Evolutionary conservation across 1,140 invertebrate species (phyloP).

Genomic region (Hyles euphorbiae): DNA sequence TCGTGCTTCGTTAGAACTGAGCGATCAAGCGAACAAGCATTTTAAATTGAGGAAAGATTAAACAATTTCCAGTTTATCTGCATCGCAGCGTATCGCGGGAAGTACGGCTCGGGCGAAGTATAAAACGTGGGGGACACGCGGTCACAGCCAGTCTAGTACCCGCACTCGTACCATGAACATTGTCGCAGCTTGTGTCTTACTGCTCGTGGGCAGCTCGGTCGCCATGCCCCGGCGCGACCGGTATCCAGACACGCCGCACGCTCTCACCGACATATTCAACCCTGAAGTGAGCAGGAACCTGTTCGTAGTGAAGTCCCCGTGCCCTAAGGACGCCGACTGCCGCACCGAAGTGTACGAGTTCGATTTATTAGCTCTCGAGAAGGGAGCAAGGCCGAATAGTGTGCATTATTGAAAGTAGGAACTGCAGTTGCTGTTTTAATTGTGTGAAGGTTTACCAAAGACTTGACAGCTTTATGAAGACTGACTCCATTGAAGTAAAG

Average conservation of each 20-base stretch:
- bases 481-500: too few relatives aligned
- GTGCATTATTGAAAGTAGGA: constrained; percentile 3
- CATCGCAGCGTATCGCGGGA: constrained; percentile 9
- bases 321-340: constrained; percentile 8
- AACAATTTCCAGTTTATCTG: constrained; percentile 2
- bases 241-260: neutral
- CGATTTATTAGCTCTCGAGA: constrained; percentile 2
- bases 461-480: neutral
- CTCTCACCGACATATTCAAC: neutral
- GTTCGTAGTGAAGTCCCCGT: constrained; percentile 12
- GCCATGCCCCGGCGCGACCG: neutral
- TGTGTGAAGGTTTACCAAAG: constrained; percentile 2
- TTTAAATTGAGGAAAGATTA: constrained; percentile 5
- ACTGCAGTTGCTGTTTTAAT: too few relatives aligned
- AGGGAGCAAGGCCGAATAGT: neutral
- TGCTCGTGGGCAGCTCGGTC: constrained; percentile 2
- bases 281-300: constrained; percentile 2
- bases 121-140: constrained; percentile 7
- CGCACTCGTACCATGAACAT: constrained; percentile 5
- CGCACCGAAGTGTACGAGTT: constrained; percentile 13
- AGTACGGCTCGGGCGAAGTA: constrained; percentile 12
- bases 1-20: neutral
- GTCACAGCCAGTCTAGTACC: constrained; percentile 8
- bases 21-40: neutral
- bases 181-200: constrained; percentile 6